These are phyloP conservation scores for Sebastes schlegelii DNA, from an alignment of 2,113 vertebrate genomes.

Conservation along the genomic window DNA sequence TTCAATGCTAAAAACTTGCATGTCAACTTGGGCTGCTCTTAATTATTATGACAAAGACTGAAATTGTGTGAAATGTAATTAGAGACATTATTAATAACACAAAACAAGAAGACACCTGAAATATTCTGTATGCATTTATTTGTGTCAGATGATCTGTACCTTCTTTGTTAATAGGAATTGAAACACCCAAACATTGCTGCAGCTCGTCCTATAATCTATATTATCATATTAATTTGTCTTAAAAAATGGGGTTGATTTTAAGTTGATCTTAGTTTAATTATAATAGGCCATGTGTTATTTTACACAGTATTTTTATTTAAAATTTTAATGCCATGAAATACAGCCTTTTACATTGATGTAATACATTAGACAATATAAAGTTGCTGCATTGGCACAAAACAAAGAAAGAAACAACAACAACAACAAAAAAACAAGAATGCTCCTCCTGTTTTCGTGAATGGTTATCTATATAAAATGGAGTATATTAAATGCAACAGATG, in stretches of 20 bases:
- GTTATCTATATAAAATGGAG: too few species aligned
- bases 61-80: constrained; percentile 1
- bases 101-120: background rate
- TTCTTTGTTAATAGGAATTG: background rate
- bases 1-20: background rate
- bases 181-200: background rate
- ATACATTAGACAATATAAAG: too few species aligned
- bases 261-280: background rate
- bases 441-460: too few species aligned
- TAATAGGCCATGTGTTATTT: background rate
- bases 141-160: background rate
- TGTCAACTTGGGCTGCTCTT: background rate
- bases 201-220: background rate
- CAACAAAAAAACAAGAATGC: too few species aligned
- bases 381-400: too few species aligned
- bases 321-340: too few species aligned
- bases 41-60: background rate
- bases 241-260: background rate
- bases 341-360: too few species aligned
- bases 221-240: background rate
- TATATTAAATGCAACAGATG: too few species aligned
- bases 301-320: too few species aligned
- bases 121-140: background rate
- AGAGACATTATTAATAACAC: background rate
- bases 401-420: too few species aligned